Evolutionary conservation across 1,140 invertebrate species (phyloP).

Genomic region (Drosophila arawakana): DNA sequence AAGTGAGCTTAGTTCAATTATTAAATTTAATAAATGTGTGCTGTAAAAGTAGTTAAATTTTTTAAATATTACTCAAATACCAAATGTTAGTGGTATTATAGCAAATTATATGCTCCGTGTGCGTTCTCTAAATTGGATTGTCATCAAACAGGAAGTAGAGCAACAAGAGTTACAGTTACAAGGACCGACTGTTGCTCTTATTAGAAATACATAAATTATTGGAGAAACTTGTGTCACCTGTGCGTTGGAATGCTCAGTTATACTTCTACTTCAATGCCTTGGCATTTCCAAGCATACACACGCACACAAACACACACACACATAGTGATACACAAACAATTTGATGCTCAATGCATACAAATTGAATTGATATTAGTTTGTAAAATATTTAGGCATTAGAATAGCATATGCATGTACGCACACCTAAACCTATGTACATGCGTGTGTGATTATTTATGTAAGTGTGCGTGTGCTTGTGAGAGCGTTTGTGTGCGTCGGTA

Average conservation of each 20-base stretch:
- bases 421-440: neutral
- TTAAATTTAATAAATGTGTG: no score
- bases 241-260: conserved; percentile 37
- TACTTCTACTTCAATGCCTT: conserved; percentile 39
- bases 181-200: conserved; percentile 57
- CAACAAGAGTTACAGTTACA: conserved; percentile 11
- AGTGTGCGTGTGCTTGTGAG: neutral
- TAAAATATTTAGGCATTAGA: conserved; percentile 71
- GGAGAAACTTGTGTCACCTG: conserved; percentile 48
- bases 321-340: conserved; percentile 26
- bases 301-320: conserved; percentile 16
- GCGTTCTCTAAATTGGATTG: conserved; percentile 32
- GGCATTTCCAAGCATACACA: conserved; percentile 20
- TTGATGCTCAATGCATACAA: conserved; percentile 67
- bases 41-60: no score
- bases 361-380: conserved; percentile 77
- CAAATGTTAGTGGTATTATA: neutral
- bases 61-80: no score
- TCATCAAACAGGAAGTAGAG: conserved; percentile 23
- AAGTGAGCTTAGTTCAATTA: no score
- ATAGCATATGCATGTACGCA: conserved; percentile 42
- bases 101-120: neutral
- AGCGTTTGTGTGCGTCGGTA: neutral
- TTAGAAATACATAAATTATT: conserved; percentile 70
- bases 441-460: neutral